Conservation (phyloP, 1,140 invertebrate genomes). For the Ceratoteleas bidentatus region DNA sequence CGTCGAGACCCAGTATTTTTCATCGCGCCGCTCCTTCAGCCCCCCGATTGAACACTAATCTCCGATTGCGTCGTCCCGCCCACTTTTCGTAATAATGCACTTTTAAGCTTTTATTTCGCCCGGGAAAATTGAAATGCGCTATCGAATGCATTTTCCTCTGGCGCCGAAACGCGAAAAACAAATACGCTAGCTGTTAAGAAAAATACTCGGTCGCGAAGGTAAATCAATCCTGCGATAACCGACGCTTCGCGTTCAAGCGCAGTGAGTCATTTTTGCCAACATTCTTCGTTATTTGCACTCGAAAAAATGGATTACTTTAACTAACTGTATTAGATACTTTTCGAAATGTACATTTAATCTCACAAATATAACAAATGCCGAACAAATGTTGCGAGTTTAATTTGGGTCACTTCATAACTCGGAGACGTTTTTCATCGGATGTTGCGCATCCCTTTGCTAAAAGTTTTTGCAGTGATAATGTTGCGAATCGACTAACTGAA, state of each 20-base stretch:
- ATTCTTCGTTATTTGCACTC: no score
- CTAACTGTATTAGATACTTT: no score
- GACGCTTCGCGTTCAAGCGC: no score
- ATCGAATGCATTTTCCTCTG: slow-evolving; percentile 30
- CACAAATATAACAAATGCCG: no score
- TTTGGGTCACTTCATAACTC: no score
- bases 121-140: slow-evolving; percentile 38
- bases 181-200: slow-evolving; percentile 8
- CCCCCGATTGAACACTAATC: slow-evolving; percentile 12
- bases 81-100: slow-evolving; percentile 26
- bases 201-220: slow-evolving; percentile 8
- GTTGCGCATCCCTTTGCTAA: no score
- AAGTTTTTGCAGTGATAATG: no score
- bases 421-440: no score
- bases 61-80: background rate
- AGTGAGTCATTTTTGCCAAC: background rate
- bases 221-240: slow-evolving; percentile 41
- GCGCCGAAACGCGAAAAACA: slow-evolving; percentile 19
- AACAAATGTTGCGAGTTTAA: no score
- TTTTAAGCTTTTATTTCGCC: slow-evolving; percentile 37
- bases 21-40: slow-evolving; percentile 1
- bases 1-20: background rate
- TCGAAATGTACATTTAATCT: no score
- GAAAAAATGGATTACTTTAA: no score
- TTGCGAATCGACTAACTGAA: slow-evolving; percentile 13